Base-by-base conservation (phyloP, 2,113 vertebrate species). In the Noturus placidus region DNA sequence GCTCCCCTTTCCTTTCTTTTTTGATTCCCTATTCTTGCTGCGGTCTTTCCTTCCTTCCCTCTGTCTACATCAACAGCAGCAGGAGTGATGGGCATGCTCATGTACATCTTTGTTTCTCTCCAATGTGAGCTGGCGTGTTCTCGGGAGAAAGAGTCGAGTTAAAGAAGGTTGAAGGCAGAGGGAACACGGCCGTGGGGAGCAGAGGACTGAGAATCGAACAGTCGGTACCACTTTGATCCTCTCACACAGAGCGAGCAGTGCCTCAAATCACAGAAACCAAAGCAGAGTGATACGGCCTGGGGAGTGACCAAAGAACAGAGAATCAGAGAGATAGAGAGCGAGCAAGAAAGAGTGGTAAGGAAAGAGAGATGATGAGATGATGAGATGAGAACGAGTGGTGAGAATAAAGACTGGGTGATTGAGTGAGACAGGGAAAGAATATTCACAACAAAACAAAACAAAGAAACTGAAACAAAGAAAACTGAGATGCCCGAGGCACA, bases 221-320 rank as follows among this genome's bases (percentile, higher is more conserved):
- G 83, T 61, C 56, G 52, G 77, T 84, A 84, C 86, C 70, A 38
- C 84, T 90, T 86, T 90, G 89, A 90, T 88, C 69, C 84, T 50
- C 0, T 42, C 70, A 42, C 79, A 86, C n/a, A 35, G 81, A 56
- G 33, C 42, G 50, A 87, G 67, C 61, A 78, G 33, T 30, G 78
- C 25, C 83, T 77, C 56, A 25, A 46, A 59, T 63, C 81, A 27
- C 15, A 83, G 83, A 86, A 70, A 88, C 84, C 86, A 83, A 88
- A 27, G 83, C 69, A 78, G 86, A 70, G 61, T 61, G 76, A 67
- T 59, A 67, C n/a, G 42, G 74, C 57, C 69, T 57, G 42, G 76
- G 74, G 63, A 46, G 83, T 42, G 79, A 82, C 79, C 61, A 33
- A 82, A 20, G 79, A 59, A 82, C 79, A 82, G 79, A 61, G 79